Base-by-base conservation (phyloP, 53 echinoderm and acorn worm genomes). In the Holothuria scabra region DNA sequence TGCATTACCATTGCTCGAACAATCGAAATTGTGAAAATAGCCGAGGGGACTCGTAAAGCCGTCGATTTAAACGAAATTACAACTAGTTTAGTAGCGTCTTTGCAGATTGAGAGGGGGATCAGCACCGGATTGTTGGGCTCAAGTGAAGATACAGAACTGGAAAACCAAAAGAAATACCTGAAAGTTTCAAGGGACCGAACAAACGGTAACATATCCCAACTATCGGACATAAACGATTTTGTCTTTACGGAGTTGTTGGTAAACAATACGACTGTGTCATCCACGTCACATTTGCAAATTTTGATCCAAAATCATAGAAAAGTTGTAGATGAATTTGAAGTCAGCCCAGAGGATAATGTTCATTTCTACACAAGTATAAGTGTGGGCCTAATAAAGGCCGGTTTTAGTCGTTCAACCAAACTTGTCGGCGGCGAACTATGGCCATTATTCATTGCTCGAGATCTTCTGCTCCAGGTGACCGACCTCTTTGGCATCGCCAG, bases 401-500 rank as follows among this genome's bases (percentile, higher is more conserved):
- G 71, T 12, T 37, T 91, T 11, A 68, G 1, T 4, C 28, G 28
- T 35, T 79, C 88, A 28, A 67, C 85, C 1, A 46, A 83, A 23
- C 59, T 88, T 1, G 82, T 85, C 11, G 86, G 87, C 7, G 89
- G 89, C 18, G 32, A 28, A 1, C 21, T 94, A 2, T 92, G 87
- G 87, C 84, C 94, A 10, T 68, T 86, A 0, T 57, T 92, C 13
- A 92, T 94, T 7, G 84, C 89, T 2, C 84, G 89, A 76, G 78
- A 86, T 83, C 56, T 84, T 12, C 81, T 94, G 12, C 86, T 94
- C 18, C 84, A 86, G 35, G 66, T 87, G 12, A 67, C 92, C 28
- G 92, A 94, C 55, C 78, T 89, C 1, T 84, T 71, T 66, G 94
- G 94, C 11, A 94, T 94, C 28, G 84, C 76, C 56, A 83, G 94